These are phyloP conservation scores for Isoperla grammatica DNA, from an alignment of 2,888 invertebrate species.

Conservation along the genomic window DNA sequence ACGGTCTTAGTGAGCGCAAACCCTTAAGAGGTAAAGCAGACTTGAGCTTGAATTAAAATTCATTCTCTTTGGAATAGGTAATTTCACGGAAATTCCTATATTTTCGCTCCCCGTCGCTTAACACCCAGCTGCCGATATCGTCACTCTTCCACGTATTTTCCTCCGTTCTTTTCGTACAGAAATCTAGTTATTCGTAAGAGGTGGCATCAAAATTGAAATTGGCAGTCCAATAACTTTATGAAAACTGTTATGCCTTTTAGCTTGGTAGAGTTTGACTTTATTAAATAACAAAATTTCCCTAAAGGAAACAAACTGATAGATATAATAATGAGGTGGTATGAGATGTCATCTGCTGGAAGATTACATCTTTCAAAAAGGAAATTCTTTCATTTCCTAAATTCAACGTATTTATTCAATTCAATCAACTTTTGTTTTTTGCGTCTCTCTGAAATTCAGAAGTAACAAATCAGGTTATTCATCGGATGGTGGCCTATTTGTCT, in stretches of 20 bases:
- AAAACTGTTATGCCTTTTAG: constrained; percentile 8
- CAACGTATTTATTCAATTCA: constrained; percentile 1
- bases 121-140: too few species aligned
- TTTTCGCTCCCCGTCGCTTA: too few species aligned
- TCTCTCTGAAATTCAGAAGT: too few species aligned
- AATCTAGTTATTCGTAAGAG: constrained; percentile 8
- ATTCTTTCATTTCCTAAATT: not conserved
- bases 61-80: not conserved
- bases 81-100: too few species aligned
- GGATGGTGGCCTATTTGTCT: too few species aligned
- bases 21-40: not conserved
- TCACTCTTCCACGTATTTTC: not conserved
- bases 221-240: constrained; percentile 20
- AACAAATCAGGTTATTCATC: too few species aligned
- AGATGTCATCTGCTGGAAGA: not conserved
- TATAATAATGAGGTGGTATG: not conserved
- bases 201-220: constrained; percentile 22
- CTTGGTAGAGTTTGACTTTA: not conserved
- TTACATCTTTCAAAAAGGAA: not conserved
- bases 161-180: too few species aligned
- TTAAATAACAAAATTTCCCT: not conserved
- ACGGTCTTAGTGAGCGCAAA: not conserved
- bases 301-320: not conserved
- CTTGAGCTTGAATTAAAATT: not conserved
- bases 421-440: not conserved